A percentile compares a stretch with the other conserved stretches of the same genome.
These are phyloP conservation scores for Drosophila robusta DNA, from an alignment of 2,888 invertebrate genomes.

Conservation along the genomic window DNA sequence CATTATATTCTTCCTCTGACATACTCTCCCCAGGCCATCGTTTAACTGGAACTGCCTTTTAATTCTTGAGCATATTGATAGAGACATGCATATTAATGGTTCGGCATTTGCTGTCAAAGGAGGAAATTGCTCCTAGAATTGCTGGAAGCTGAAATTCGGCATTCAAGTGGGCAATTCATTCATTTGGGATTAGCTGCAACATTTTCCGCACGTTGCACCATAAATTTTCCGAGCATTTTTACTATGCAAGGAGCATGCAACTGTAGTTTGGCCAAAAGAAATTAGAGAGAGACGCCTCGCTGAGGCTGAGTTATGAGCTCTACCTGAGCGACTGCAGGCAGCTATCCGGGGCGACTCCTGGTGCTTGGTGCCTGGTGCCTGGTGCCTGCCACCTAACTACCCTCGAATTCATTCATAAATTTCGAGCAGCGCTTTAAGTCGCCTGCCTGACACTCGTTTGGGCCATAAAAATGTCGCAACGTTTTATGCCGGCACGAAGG, in stretches of 20 bases:
- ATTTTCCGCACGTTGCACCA: slow-evolving; percentile 56
- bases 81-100: slow-evolving; percentile 67
- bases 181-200: slow-evolving; percentile 68
- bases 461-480: slow-evolving; percentile 79
- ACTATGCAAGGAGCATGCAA: slow-evolving; percentile 60
- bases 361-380: slow-evolving; percentile 12
- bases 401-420: slow-evolving; percentile 74
- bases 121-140: not conserved
- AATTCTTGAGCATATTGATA: slow-evolving; percentile 57
- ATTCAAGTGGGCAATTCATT: slow-evolving; percentile 73
- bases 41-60: not conserved
- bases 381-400: slow-evolving; percentile 16
- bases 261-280: slow-evolving; percentile 53
- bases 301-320: slow-evolving; percentile 63
- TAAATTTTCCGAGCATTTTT: slow-evolving; percentile 66
- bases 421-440: slow-evolving; percentile 71
- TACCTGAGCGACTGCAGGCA: slow-evolving; percentile 55
- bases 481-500: slow-evolving; percentile 72
- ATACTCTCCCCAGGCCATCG: not conserved
- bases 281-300: slow-evolving; percentile 39
- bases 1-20: not conserved
- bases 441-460: slow-evolving; percentile 58
- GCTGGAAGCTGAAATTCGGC: slow-evolving; percentile 10
- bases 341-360: slow-evolving; percentile 20
- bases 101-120: slow-evolving; percentile 23